Conservation (phyloP, 2,113 vertebrate species). For the Tonatia bakeri region DNA sequence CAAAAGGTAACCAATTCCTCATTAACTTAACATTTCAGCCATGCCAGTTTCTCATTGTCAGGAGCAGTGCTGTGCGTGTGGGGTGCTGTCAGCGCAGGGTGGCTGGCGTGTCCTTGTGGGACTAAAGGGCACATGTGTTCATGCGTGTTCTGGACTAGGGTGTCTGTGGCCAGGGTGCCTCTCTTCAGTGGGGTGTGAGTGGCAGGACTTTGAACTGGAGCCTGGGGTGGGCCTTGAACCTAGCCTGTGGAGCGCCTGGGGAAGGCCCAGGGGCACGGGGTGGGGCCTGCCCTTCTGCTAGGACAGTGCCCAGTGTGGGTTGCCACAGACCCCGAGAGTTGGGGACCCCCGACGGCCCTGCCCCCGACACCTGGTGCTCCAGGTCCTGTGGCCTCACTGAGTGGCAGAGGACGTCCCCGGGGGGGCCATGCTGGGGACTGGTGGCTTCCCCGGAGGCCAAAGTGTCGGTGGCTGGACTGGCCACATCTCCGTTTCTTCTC, state of each 20-base stretch:
- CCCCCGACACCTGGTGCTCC: not conserved
- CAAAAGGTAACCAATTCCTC: not conserved
- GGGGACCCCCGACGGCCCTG: not conserved
- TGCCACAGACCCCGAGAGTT: accelerated
- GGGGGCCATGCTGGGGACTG: not conserved
- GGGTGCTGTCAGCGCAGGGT: not conserved
- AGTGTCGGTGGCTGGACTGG: not conserved
- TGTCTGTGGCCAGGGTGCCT: not conserved
- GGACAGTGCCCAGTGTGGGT: not conserved
- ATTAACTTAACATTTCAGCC: not conserved
- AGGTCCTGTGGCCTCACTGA: not conserved
- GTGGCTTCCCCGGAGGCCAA: conserved; percentile 4
- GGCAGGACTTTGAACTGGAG: not conserved
- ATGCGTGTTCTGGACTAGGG: not conserved
- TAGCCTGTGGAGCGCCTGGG: not conserved
- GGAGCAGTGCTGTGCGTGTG: not conserved
- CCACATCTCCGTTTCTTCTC: not conserved
- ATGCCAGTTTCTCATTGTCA: not conserved
- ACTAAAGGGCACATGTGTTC: not conserved
- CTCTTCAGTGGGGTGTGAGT: not conserved
- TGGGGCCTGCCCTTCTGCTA: not conserved
- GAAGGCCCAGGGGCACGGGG: not conserved
- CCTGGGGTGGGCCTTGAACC: not conserved
- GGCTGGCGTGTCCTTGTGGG: not conserved
- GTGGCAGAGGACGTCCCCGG: not conserved